Percentiles rank a stretch among this genome's conserved stretches.
phyloP scores from a whole-genome alignment of 2,888 invertebrate genomes.

The Ophonus ardosiacus region DNA sequence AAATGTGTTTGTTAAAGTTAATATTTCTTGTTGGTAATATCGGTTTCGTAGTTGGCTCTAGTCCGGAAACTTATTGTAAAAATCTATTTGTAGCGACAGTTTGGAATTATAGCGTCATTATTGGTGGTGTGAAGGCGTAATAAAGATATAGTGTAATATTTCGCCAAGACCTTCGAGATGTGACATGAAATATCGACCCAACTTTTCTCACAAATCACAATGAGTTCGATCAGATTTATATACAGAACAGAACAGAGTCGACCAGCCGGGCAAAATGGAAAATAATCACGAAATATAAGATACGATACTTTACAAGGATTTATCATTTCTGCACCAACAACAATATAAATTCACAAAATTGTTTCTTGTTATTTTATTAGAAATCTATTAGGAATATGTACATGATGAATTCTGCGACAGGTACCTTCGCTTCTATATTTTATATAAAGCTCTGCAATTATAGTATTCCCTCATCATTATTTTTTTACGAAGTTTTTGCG shows the following conservation, averaged over 20 bases:
- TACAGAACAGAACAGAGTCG: not conserved
- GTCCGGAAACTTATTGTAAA: not conserved
- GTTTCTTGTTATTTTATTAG: too few relatives aligned
- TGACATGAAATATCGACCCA: conserved; percentile 8
- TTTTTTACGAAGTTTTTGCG: not conserved
- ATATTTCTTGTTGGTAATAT: not conserved
- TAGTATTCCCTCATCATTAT: not conserved
- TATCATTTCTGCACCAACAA: not conserved
- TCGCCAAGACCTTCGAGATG: conserved; percentile 14
- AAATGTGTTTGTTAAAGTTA: not conserved
- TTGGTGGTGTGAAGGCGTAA: conserved; percentile 7
- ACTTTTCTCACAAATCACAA: conserved; percentile 17
- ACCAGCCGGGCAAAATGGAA: not conserved
- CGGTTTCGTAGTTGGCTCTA: not conserved
- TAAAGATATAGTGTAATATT: conserved; percentile 18
- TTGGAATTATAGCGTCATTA: conserved; percentile 5
- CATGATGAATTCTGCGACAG: too few relatives aligned
- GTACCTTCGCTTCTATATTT: too few relatives aligned
- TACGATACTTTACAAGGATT: conserved; percentile 6
- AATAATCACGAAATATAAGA: conserved; percentile 11
- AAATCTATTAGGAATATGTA: too few relatives aligned
- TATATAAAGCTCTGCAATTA: not conserved
- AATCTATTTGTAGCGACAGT: not conserved
- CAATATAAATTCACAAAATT: not conserved
- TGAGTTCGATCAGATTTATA: conserved; percentile 8